Evolutionary conservation across 2,888 invertebrate species (phyloP).

Genomic region (Clostera curtula): DNA sequence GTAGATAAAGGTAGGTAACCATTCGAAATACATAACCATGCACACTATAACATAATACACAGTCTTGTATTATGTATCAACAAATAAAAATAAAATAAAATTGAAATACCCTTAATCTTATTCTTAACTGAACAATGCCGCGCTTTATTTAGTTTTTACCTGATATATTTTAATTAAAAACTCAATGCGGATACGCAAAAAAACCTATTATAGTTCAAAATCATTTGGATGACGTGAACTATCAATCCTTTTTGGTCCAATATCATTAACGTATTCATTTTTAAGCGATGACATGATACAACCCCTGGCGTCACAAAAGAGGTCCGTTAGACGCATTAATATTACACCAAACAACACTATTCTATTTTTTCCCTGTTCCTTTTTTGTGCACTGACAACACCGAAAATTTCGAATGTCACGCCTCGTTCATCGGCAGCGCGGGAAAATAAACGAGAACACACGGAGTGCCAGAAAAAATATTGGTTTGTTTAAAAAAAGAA

Average conservation of each 20-base stretch:
- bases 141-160: no score
- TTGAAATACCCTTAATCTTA: no score
- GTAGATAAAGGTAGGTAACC: background rate
- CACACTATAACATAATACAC: no score
- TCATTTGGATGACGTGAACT: slow-evolving; percentile 10
- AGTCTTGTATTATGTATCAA: no score
- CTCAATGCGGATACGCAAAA: slow-evolving; percentile 13
- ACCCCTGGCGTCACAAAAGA: slow-evolving; percentile 50
- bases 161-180: background rate
- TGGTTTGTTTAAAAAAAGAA: slow-evolving; percentile 49
- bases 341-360: slow-evolving; percentile 58
- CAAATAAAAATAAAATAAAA: no score
- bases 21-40: background rate
- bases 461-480: slow-evolving; percentile 51
- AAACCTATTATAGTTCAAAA: slow-evolving; percentile 4
- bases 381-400: slow-evolving; percentile 34
- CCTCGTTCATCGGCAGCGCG: slow-evolving; percentile 64
- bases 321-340: slow-evolving; percentile 68
- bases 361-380: slow-evolving; percentile 44
- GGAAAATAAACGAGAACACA: slow-evolving; percentile 57
- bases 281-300: slow-evolving; percentile 39
- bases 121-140: no score
- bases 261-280: slow-evolving; percentile 46
- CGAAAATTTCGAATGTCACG: slow-evolving; percentile 69
- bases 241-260: slow-evolving; percentile 43